Evolutionary conservation across 2,113 vertebrate species (phyloP).

Genomic region (Pollachius pollachius): DNA sequence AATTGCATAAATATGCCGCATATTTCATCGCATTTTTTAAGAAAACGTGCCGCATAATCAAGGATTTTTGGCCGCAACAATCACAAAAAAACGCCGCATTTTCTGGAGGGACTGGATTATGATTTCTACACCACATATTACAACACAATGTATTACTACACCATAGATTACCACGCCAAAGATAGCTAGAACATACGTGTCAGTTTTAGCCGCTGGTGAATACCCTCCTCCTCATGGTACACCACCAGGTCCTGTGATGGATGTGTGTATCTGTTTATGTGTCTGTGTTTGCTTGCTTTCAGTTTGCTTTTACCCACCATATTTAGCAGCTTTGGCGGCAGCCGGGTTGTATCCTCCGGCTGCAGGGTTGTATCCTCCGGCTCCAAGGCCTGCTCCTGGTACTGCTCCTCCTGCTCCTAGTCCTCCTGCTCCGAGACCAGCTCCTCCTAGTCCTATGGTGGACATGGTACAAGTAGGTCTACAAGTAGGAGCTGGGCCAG

Average conservation of each 20-base stretch:
- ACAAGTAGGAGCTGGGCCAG: too few relatives aligned
- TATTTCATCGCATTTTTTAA: too few relatives aligned
- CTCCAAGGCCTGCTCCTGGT: slow-evolving; percentile 11
- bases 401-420: background rate
- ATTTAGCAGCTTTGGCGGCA: slow-evolving; percentile 43
- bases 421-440: slow-evolving; percentile 7
- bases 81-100: too few relatives aligned
- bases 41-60: too few relatives aligned
- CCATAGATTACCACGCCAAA: background rate
- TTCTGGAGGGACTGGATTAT: too few relatives aligned
- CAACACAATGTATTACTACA: too few relatives aligned
- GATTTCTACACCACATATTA: too few relatives aligned
- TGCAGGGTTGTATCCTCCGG: slow-evolving; percentile 6
- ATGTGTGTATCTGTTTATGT: too few relatives aligned
- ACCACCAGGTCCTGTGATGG: background rate
- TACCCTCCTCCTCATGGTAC: slow-evolving; percentile 31
- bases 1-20: too few relatives aligned
- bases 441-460: slow-evolving; percentile 1
- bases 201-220: slow-evolving; percentile 51
- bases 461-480: background rate
- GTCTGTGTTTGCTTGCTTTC: background rate
- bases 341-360: background rate
- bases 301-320: slow-evolving; percentile 13
- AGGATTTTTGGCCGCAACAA: too few relatives aligned
- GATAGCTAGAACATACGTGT: slow-evolving; percentile 39